Base-by-base conservation (phyloP, 1,140 invertebrate genomes). In the Holotrichia oblita region DNA sequence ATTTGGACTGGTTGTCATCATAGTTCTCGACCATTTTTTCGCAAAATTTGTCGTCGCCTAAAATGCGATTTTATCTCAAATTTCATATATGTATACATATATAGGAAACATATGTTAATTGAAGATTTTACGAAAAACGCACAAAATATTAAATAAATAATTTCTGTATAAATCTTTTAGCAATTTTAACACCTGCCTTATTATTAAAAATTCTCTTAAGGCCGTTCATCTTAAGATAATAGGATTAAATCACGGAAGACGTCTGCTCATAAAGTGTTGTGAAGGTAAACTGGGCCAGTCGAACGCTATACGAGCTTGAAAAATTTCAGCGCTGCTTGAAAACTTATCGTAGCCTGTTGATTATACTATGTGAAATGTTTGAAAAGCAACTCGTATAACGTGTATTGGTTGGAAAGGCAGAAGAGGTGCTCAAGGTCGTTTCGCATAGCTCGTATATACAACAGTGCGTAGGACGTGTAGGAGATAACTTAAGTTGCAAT, bases 181-280 rank as follows among this genome's bases (percentile, higher is more conserved):
- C 2, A 24, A 72, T 17, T 34, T 22, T 42, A 42, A n/a, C 20
- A 74, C 73, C 10, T 69, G 64, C 64, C 73, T 74, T 40, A n/a
- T 42, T 74, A 20, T 41, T 74, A n/a, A 74, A 74, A n/a, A 74
- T 10, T 40, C 40, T 74, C 41, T 74, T 74, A 20, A 74, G 17
- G 7, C 73, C 73, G 73, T 74, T 74, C 73, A 74, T 74, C 17
- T 74, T 44, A 20, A 40, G 12, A 14, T 22, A 20, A 9, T 27
- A 17, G 64, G n/a, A 55, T n/a, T 17, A 55, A 34, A 34, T 34
- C 61, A 27, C 61, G 61, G 7, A 69, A 34, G 24, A 61, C 61
- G 27, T 27, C 61, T 22, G 61, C 12, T 69, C 61, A 34, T 34
- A 34, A 27, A 20, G 22, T 69, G 8, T 69, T 7, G 20, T 69